Percentiles rank a stretch among this genome's conserved stretches.
Conservation (phyloP, 2,888 invertebrate genomes). For the Galerucella nymphaeae region DNA sequence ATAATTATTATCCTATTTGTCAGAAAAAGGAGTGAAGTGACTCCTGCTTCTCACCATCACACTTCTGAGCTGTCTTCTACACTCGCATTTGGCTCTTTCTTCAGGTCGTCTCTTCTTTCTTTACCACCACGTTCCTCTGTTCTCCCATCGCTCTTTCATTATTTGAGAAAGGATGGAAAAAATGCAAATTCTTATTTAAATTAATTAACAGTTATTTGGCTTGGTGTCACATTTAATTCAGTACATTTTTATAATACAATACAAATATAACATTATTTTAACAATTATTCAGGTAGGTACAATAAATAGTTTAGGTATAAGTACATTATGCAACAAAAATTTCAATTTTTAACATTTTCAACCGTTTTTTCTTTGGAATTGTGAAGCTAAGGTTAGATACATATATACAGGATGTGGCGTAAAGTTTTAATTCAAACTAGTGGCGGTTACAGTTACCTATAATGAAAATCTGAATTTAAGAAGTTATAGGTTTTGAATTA, state of each 20-base stretch:
- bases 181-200: conserved; percentile 20
- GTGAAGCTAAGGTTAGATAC: conserved; percentile 63
- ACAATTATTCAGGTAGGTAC: conserved; percentile 53
- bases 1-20: no score
- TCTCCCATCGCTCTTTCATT: not conserved
- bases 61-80: no score
- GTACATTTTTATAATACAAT: conserved; percentile 59
- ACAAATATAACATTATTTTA: conserved; percentile 63
- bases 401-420: conserved; percentile 56
- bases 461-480: no score
- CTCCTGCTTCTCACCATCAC: no score
- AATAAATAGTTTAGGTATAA: conserved; percentile 30
- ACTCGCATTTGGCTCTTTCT: no score
- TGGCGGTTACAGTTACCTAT: no score
- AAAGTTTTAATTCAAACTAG: no score
- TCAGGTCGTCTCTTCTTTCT: no score
- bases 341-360: conserved; percentile 38
- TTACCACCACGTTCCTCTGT: no score
- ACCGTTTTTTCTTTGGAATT: conserved; percentile 33
- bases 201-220: conserved; percentile 61
- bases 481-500: no score
- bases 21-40: no score
- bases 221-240: conserved; percentile 65
- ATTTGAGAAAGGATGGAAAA: not conserved
- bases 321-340: conserved; percentile 42